phyloP scores from a whole-genome alignment of 2,888 invertebrate species.

The Drosophila mayaguana region DNA sequence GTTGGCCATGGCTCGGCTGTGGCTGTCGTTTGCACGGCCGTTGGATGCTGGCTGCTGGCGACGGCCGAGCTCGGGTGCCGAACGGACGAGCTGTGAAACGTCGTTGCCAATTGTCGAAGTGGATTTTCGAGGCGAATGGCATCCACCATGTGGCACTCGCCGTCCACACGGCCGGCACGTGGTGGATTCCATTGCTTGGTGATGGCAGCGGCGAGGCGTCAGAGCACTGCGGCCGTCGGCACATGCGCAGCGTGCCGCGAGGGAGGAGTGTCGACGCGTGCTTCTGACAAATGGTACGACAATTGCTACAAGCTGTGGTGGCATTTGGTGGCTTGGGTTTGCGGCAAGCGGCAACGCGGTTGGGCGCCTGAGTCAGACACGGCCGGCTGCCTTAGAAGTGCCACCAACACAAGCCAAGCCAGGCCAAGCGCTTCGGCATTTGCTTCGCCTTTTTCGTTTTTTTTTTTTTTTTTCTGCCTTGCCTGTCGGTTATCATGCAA shows the following conservation, averaged over 20 bases:
- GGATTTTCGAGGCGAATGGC: conserved; percentile 71
- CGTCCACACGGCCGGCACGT: conserved; percentile 67
- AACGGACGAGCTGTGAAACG: conserved; percentile 44
- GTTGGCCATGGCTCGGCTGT: background rate
- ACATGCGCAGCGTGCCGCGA: conserved; percentile 78
- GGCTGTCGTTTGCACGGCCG: conserved; percentile 42
- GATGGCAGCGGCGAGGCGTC: conserved; percentile 37
- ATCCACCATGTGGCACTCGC: conserved; percentile 81
- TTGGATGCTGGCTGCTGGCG: conserved; percentile 68
- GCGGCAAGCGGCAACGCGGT: conserved; percentile 58
- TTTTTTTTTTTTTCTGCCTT: background rate
- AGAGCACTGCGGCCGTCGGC: conserved; percentile 38
- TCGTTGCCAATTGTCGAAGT: conserved; percentile 82
- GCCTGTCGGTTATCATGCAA: conserved; percentile 31
- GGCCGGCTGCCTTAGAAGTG: conserved; percentile 21
- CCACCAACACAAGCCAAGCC: conserved; percentile 14
- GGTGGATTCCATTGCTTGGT: conserved; percentile 68
- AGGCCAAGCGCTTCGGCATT: conserved; percentile 33
- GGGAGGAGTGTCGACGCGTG: conserved; percentile 82
- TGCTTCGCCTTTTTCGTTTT: conserved; percentile 19
- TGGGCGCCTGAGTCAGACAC: conserved; percentile 51
- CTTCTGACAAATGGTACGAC: conserved; percentile 84
- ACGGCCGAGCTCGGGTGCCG: conserved; percentile 41
- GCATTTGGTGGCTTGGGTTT: conserved; percentile 69
- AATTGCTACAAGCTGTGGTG: conserved; percentile 83